These are phyloP conservation scores for Aspidoscelis tigris DNA, from an alignment of 2,113 vertebrate genomes.

Conservation along the genomic window DNA sequence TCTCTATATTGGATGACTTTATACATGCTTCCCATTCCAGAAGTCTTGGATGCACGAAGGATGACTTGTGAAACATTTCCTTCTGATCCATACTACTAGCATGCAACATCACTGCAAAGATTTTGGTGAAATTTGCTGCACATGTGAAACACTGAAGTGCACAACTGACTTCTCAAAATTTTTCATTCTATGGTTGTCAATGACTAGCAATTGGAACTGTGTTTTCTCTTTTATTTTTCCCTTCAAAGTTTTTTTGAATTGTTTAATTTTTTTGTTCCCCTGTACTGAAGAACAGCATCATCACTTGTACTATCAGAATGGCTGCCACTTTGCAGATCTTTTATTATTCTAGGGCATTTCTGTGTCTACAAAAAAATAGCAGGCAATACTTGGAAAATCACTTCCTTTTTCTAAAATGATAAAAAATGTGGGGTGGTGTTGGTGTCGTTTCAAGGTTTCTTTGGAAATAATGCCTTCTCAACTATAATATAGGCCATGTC, in stretches of 20 bases:
- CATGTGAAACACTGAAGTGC: neutral
- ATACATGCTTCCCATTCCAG: neutral
- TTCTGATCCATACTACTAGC: neutral
- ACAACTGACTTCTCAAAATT: neutral
- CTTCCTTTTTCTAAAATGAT: too few species aligned
- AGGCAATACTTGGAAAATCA: too few species aligned
- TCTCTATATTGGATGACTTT: neutral
- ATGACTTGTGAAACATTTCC: neutral
- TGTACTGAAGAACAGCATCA: neutral
- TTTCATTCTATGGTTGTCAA: neutral
- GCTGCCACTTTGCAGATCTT: neutral
- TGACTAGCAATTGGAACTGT: neutral
- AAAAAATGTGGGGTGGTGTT: too few species aligned
- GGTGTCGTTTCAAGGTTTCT: too few species aligned
- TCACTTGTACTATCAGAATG: neutral
- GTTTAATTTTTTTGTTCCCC: too few species aligned
- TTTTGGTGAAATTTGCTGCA: neutral
- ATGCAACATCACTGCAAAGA: neutral
- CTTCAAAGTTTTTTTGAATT: neutral
- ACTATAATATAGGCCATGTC: too few species aligned
- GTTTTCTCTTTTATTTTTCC: neutral
- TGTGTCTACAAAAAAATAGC: too few species aligned
- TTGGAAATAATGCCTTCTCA: too few species aligned
- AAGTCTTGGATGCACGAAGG: neutral
- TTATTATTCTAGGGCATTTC: neutral